Conservation (phyloP, 2,113 vertebrate species). For the Quiscalus mexicanus region DNA sequence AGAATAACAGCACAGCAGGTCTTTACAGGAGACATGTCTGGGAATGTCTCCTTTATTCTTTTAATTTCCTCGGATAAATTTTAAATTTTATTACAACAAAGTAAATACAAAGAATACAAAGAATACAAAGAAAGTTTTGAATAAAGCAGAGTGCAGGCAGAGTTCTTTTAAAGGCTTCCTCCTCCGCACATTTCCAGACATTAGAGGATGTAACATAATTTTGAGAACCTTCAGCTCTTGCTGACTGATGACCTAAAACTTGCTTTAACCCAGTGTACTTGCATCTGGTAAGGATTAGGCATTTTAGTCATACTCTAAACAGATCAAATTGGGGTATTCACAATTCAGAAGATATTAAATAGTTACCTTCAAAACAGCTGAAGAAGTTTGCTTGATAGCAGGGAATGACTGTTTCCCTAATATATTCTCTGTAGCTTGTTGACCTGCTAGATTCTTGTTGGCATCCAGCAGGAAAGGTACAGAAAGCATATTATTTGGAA, state of each 20-base stretch:
- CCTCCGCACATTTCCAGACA: not conserved
- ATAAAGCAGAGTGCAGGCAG: conserved; percentile 9
- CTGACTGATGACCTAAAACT: not conserved
- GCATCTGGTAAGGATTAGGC: not conserved
- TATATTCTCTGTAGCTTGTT: not conserved
- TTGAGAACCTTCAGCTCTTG: not conserved
- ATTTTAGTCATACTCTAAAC: not conserved
- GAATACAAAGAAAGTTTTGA: conserved; percentile 19
- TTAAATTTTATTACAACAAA: conserved; percentile 6
- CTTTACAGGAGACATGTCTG: not conserved
- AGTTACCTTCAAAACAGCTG: not conserved
- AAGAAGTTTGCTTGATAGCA: not conserved
- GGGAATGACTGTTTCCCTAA: not conserved
- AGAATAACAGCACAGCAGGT: not conserved
- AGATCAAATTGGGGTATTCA: not conserved
- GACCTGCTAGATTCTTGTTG: not conserved
- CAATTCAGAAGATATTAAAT: not conserved
- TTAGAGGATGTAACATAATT: not conserved
- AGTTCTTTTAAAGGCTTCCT: conserved; percentile 16
- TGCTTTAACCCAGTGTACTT: not conserved
- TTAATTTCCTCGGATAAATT: conserved; percentile 43
- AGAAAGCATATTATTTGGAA: not conserved
- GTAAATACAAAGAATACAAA: not conserved
- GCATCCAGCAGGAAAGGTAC: not conserved
- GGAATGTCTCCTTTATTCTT: conserved; percentile 19